Conservation (phyloP, 2,888 invertebrate species). For the Halictus ligatus region DNA sequence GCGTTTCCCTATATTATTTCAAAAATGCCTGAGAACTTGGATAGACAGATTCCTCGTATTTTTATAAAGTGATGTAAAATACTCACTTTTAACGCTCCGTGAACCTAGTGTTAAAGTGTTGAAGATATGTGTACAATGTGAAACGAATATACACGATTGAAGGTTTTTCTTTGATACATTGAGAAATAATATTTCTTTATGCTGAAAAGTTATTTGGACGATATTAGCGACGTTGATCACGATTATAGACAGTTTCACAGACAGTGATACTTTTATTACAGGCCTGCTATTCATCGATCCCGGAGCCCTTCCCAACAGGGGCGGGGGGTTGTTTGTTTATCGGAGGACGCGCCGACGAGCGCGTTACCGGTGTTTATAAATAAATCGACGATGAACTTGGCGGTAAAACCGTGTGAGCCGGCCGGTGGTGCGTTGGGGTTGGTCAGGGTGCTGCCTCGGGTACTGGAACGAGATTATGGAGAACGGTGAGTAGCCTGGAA, state of each 20-base stretch:
- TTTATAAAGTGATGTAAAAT: no score
- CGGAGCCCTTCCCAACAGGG: background rate
- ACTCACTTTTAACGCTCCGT: no score
- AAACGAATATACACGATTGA: no score
- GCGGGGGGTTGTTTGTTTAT: conserved; percentile 48
- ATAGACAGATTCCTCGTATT: no score
- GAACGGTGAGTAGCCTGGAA: background rate
- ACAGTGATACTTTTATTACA: background rate
- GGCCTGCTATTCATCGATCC: conserved; percentile 27
- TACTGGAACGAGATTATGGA: background rate
- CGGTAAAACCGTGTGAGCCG: background rate
- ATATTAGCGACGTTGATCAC: background rate
- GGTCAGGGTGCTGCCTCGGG: conserved; percentile 53
- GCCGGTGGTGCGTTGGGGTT: conserved; percentile 34
- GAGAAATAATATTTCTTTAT: no score
- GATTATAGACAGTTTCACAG: background rate
- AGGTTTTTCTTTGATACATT: no score
- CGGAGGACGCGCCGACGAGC: conserved; percentile 39
- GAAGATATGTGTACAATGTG: no score
- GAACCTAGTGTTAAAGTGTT: no score
- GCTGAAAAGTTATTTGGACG: no score
- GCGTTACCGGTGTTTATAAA: conserved; percentile 49
- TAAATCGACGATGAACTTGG: conserved; percentile 56
- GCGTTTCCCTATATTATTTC: no score
- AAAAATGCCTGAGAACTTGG: no score